These are phyloP conservation scores for Champsocephalus esox DNA, from an alignment of 2,797 vertebrate genomes.

Conservation along the genomic window DNA sequence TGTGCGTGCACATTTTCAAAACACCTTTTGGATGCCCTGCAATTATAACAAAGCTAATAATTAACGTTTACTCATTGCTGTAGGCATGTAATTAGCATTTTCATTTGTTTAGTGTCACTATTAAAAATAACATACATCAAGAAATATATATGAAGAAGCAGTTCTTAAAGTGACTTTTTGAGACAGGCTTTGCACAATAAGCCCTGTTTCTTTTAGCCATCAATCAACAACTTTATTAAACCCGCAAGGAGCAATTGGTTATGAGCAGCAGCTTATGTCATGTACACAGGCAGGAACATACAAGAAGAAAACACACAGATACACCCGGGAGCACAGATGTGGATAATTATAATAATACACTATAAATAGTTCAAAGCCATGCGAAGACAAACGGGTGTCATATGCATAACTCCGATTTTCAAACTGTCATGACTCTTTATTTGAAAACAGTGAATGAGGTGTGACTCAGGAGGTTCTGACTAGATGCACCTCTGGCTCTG, in stretches of 20 bases:
- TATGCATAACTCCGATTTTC: background rate
- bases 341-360: too few relatives aligned
- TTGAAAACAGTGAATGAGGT: background rate
- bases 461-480: conserved; percentile 9
- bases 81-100: background rate
- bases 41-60: background rate
- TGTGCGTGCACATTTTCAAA: background rate
- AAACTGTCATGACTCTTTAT: background rate
- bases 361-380: background rate
- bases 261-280: too few relatives aligned
- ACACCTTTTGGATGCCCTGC: background rate
- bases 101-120: background rate
- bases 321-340: too few relatives aligned
- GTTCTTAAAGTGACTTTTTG: background rate
- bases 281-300: too few relatives aligned
- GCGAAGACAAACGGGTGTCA: background rate
- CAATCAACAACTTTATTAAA: too few relatives aligned
- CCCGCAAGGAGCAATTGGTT: too few relatives aligned
- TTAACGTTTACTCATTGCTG: background rate
- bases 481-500: conserved; percentile 60
- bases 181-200: background rate
- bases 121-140: too few relatives aligned
- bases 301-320: too few relatives aligned
- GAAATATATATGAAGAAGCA: background rate
- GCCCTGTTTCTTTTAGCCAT: too few relatives aligned